Percentiles rank a stretch among this genome's conserved stretches.
Conservation (phyloP, 2,888 invertebrate species). For the Tyria jacobaeae region DNA sequence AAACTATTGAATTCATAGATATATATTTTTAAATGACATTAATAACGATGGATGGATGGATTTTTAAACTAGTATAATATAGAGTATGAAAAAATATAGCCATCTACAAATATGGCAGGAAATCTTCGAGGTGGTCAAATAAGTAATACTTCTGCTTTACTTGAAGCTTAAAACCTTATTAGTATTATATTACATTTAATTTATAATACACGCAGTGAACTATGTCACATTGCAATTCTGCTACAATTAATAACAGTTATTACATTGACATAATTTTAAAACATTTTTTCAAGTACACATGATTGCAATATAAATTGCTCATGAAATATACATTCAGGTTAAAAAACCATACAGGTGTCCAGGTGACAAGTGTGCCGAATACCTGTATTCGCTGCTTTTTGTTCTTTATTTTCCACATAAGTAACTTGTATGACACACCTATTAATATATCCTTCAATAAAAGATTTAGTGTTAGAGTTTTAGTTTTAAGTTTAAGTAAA, state of each 20-base stretch:
- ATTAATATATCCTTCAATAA: not conserved
- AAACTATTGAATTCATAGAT: not conserved
- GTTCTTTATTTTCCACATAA: conserved; percentile 2
- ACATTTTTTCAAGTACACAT: conserved; percentile 59
- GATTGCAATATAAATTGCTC: conserved; percentile 67
- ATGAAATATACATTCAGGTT: conserved; percentile 66
- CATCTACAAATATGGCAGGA: conserved; percentile 5
- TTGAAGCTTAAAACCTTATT: conserved; percentile 5
- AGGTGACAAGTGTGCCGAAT: conserved; percentile 29
- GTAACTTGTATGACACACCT: not conserved
- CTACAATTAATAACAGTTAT: conserved; percentile 48
- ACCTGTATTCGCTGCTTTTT: conserved; percentile 54
- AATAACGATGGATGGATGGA: no score
- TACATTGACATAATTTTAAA: conserved; percentile 60
- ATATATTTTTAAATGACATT: not conserved
- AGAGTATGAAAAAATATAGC: conserved; percentile 9
- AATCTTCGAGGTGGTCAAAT: conserved; percentile 27
- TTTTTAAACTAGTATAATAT: conserved; percentile 6
- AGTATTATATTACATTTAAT: conserved; percentile 8
- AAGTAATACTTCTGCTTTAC: conserved; percentile 15
- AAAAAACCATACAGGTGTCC: conserved; percentile 63
- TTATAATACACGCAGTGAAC: conserved; percentile 23
- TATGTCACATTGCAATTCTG: conserved; percentile 43
- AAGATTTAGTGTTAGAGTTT: no score
- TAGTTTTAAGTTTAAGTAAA: no score